A percentile compares a stretch with the other conserved stretches of the same genome.
These are phyloP conservation scores for Euzophera pinguis DNA, from an alignment of 2,888 invertebrate species.

Conservation along the genomic window DNA sequence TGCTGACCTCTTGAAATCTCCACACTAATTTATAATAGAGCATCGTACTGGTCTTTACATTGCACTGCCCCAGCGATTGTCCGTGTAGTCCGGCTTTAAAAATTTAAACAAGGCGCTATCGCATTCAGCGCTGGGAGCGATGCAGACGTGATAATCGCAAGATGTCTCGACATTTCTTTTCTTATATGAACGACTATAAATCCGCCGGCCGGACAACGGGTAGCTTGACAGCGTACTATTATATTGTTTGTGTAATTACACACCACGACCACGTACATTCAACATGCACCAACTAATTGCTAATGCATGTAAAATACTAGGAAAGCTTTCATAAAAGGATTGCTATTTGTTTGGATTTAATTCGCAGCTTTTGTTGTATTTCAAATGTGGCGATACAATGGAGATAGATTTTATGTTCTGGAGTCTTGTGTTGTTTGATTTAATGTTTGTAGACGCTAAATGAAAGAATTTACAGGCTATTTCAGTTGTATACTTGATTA, in stretches of 20 bases:
- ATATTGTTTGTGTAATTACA: constrained; percentile 72
- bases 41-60: neutral
- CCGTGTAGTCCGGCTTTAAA: constrained; percentile 4
- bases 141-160: constrained; percentile 58
- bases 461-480: neutral
- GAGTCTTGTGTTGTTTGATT: neutral
- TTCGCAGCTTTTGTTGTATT: neutral
- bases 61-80: neutral
- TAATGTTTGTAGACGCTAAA: neutral
- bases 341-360: constrained; percentile 10
- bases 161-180: constrained; percentile 57
- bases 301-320: constrained; percentile 52
- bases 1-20: constrained; percentile 7
- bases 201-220: constrained; percentile 47
- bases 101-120: neutral
- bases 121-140: constrained; percentile 44
- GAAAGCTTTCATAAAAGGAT: constrained; percentile 44
- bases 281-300: constrained; percentile 47
- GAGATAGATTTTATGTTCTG: neutral
- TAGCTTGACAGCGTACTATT: constrained; percentile 56
- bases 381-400: neutral
- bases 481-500: too few species aligned
- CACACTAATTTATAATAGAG: neutral
- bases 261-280: constrained; percentile 41
- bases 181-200: constrained; percentile 47